Base-by-base conservation (phyloP, 2,797 vertebrate genomes). In the Taeniopygia guttata region DNA sequence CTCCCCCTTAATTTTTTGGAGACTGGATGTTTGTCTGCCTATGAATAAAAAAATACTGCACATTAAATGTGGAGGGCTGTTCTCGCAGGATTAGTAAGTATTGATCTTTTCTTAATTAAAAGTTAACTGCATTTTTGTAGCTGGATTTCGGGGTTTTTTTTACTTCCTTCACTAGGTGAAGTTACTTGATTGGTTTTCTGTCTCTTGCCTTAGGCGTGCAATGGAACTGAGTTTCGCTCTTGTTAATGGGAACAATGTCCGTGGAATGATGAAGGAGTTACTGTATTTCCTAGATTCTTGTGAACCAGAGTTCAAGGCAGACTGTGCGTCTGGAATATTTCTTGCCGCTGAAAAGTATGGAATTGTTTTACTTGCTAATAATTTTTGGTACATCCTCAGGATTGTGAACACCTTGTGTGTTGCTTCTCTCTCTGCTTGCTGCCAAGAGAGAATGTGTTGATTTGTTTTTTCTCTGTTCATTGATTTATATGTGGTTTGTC, bases 211-310 rank as follows among this genome's bases (percentile, higher is more conserved):
- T 78, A 99, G 99, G 97, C 99, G 99, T 96, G 99, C 99, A 49
- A 99, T 99, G 99, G 99, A 99, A 90, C 98, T 99, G 96, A 99
- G 99, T 97, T 99, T 99, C 91, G 99, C 99, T 87, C 98, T 99
- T 73, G 99, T 99, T 90, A 99, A 99, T 49, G 99, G 99, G 75
- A 99, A 99, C 98, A 99, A 99, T 97, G 99, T 99, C 62, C 98
- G 99, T 97, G 99, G 99, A 88, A 99, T 99, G 99, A 99, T 99
- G 99, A 99, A 99, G 97, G 99, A 99, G 96, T 98, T 99, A 94
- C 98, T 99, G 76, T 99, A 99, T 98, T 99, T 99, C 97, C 97
- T 99, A 96, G 99, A 99, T 97, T 99, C 99, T 16, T 99, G 99
- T 97, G 99, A 99, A 97, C 99, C 99, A 34, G 99, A 99, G 95